These are phyloP conservation scores for Podargus strigoides DNA, from an alignment of 2,797 vertebrate species.

Conservation along the genomic window DNA sequence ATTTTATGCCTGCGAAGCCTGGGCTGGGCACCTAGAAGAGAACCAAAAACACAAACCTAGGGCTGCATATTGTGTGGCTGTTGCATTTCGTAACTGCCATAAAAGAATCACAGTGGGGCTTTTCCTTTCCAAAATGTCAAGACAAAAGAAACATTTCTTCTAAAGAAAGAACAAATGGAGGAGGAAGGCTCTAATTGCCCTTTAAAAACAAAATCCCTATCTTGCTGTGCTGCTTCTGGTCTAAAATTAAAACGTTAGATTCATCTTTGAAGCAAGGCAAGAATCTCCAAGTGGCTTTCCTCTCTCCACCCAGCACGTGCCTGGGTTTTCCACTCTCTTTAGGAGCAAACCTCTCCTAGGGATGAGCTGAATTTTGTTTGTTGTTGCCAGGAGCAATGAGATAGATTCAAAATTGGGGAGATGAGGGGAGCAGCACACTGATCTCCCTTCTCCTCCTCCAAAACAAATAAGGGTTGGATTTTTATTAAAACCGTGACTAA, in stretches of 20 bases:
- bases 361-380: neutral
- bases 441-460: conserved; percentile 1
- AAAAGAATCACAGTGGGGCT: conserved; percentile 43
- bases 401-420: neutral
- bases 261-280: conserved; percentile 38
- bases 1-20: neutral
- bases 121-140: conserved; percentile 54
- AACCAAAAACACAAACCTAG: neutral
- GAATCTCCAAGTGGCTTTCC: conserved; percentile 1
- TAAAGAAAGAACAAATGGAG: conserved; percentile 53
- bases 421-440: neutral
- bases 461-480: conserved; percentile 40
- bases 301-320: neutral
- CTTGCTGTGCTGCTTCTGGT: conserved; percentile 54
- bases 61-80: neutral
- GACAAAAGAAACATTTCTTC: conserved; percentile 52
- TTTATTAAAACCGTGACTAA: conserved; percentile 40
- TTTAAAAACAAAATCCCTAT: conserved; percentile 33
- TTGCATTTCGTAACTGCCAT: conserved; percentile 40
- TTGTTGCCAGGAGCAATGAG: neutral
- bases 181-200: conserved; percentile 42
- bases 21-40: neutral
- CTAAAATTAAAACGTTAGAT: conserved; percentile 38
- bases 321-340: neutral
- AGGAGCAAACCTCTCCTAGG: neutral